Percentiles rank a stretch among this genome's conserved stretches.
Evolutionary conservation across 2,113 vertebrate genomes (phyloP).

Genomic region (Sorex fumeus): DNA sequence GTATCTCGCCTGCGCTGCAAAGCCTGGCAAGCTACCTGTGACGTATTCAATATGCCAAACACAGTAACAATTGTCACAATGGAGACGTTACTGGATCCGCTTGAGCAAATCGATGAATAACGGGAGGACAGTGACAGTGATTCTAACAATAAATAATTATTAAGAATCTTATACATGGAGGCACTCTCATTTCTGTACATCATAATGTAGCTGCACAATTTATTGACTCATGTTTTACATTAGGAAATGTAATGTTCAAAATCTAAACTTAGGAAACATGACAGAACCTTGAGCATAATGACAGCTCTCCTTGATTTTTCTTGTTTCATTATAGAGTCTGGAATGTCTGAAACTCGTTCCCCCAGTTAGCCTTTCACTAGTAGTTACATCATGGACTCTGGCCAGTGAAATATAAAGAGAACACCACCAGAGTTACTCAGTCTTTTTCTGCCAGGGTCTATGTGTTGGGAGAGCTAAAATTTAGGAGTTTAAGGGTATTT

Average conservation of each 20-base stretch:
- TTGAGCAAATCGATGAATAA: too few relatives aligned
- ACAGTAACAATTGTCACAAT: too few relatives aligned
- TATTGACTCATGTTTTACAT: background rate
- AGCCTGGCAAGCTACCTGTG: too few relatives aligned
- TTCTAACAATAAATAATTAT: conserved; percentile 17
- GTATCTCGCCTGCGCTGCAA: too few relatives aligned
- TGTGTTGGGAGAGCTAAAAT: too few relatives aligned
- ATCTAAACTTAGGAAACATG: conserved; percentile 1
- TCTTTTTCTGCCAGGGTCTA: background rate
- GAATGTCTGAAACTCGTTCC: too few relatives aligned
- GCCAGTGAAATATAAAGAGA: background rate
- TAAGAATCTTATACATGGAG: background rate
- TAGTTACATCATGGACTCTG: background rate
- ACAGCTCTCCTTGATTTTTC: background rate
- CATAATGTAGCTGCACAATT: background rate
- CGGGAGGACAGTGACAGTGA: too few relatives aligned
- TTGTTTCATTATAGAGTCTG: background rate
- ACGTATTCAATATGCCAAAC: too few relatives aligned
- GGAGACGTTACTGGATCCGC: too few relatives aligned
- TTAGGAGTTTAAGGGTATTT: too few relatives aligned
- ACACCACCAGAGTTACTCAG: background rate
- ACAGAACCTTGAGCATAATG: background rate
- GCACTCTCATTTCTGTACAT: background rate
- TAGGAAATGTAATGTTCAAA: conserved; percentile 27
- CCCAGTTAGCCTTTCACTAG: background rate